Evolutionary conservation across 2,113 vertebrate genomes (phyloP).

Genomic region (Onychorhynchus coronatus): DNA sequence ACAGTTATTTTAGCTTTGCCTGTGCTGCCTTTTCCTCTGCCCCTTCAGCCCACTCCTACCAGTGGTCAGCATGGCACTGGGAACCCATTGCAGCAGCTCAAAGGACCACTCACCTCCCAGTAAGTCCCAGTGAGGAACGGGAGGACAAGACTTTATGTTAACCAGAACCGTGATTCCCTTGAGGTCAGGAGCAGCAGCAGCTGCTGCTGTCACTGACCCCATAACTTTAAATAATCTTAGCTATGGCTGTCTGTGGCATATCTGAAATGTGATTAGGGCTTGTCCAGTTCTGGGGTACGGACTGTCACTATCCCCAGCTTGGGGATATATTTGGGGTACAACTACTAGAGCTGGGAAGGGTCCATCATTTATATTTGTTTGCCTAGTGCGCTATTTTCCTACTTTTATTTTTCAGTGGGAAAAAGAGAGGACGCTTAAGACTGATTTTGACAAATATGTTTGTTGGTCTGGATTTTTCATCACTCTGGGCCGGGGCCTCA

Average conservation of each 20-base stretch:
- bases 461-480: constrained; percentile 24
- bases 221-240: constrained; percentile 28
- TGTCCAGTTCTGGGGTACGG: neutral
- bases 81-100: neutral
- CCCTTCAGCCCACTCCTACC: neutral
- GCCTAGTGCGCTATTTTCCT: neutral
- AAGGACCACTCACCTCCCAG: neutral
- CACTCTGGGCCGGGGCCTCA: neutral
- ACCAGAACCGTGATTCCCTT: neutral
- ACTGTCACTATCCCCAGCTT: neutral
- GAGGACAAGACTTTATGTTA: neutral
- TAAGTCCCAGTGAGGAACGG: neutral
- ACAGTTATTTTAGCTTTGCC: neutral
- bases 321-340: neutral
- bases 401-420: neutral
- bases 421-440: neutral
- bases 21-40: neutral
- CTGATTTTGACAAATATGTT: neutral
- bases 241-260: neutral
- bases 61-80: neutral
- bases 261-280: constrained; percentile 12
- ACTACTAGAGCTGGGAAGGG: neutral
- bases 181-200: constrained; percentile 33
- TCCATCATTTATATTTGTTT: neutral
- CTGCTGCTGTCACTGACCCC: constrained; percentile 57